Evolutionary conservation across 1,140 invertebrate species (phyloP), one percentile per base, ranked within the genome.

Genomic region (Drosophila simulans): DNA sequence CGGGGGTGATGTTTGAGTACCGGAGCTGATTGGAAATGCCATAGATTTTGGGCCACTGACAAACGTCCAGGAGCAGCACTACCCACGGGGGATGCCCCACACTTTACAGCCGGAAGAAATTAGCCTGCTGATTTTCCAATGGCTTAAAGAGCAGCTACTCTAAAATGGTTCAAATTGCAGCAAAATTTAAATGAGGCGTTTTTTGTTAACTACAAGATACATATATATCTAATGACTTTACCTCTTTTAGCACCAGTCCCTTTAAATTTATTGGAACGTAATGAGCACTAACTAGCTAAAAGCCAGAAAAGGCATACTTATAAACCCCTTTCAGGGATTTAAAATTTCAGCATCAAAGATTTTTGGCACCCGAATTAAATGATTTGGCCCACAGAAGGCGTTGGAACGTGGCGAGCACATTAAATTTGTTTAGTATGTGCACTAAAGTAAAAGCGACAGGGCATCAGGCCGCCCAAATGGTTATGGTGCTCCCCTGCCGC

Each of bases 371-470:
- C 8, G 35, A 70, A 69, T 70, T 54, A 70, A 52, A 59, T 71
- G 46, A 59, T 39, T 59, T 60, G 59, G 52, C 66, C 66, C 66
- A 37, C 22, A 5, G 48, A 70, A 63, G 52, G 3, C 22, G 43
- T 45, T 22, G 34, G 43, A 52, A 59, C 69, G 34, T 51, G 46
- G 40, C 15, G 62, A 54, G 79, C 58, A 48, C 60, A 86, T 85
- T 82, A 85, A 86, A 86, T 81, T 86, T 77, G 81, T 77, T 86
- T 86, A 85, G 82, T 82, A 82, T 77, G 64, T 78, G 68, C 66
- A 82, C 78, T 78, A 81, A 86, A 75, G 80, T 81, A 70, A 71
- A 63, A 54, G 60, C 81, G 62, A 59, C 80, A 65, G 70, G 37
- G 52, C 60, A 66, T 55, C 40, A 60, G 48, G 68, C 55, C 52